phyloP scores from a whole-genome alignment of 2,113 vertebrate genomes.

The Engystomops pustulosus region DNA sequence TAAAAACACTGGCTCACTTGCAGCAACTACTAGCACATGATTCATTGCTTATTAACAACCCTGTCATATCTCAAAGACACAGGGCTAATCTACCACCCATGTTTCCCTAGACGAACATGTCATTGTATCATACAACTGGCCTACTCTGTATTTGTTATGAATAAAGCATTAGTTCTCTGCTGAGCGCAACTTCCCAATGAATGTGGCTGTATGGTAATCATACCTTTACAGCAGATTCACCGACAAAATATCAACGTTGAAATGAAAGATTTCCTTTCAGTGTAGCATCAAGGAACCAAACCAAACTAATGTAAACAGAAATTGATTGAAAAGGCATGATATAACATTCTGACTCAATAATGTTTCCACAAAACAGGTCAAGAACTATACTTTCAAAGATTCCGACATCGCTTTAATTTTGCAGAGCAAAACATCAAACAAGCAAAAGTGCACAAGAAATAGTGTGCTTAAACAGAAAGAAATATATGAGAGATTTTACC shows the following conservation, averaged over 20 bases:
- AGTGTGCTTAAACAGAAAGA: no score
- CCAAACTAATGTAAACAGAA: not conserved
- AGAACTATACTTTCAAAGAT: slow-evolving; percentile 13
- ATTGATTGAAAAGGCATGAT: not conserved
- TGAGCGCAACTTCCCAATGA: not conserved
- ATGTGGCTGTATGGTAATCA: not conserved
- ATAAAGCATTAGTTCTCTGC: not conserved
- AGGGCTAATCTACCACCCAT: not conserved
- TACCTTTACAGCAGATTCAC: not conserved
- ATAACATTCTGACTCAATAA: slow-evolving; percentile 7
- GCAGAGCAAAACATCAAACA: not conserved
- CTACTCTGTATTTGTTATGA: not conserved
- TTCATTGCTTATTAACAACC: not conserved
- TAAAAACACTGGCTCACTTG: not conserved
- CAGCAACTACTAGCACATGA: not conserved
- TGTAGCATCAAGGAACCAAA: not conserved
- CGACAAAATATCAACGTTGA: not conserved
- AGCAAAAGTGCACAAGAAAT: no score
- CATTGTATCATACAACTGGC: not conserved
- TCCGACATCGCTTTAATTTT: not conserved
- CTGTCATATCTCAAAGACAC: not conserved
- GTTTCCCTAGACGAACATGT: not conserved
- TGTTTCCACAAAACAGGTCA: slow-evolving; percentile 2
- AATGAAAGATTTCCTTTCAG: not conserved
- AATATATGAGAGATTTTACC: no score